phyloP scores from a whole-genome alignment of 1,140 invertebrate genomes.

The Amyelois transitella region DNA sequence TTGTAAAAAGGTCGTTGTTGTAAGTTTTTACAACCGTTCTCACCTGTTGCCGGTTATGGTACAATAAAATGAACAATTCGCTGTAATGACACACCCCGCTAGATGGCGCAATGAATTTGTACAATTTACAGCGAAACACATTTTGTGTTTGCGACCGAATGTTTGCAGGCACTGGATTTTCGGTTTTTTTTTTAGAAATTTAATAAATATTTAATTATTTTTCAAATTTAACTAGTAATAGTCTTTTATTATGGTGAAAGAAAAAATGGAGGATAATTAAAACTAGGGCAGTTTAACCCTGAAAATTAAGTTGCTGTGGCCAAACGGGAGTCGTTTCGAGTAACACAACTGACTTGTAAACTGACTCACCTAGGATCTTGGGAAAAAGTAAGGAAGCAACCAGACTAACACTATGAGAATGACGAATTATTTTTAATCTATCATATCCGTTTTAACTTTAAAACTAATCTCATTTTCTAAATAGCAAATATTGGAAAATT shows the following conservation, averaged over 20 bases:
- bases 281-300: too few relatives aligned
- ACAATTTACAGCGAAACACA: not conserved
- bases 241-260: too few relatives aligned
- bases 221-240: too few relatives aligned
- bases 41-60: constrained; percentile 13
- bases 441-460: too few relatives aligned
- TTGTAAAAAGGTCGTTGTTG: not conserved
- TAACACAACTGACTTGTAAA: too few relatives aligned
- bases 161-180: constrained; percentile 7
- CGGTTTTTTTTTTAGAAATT: not conserved
- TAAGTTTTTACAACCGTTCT: constrained; percentile 8
- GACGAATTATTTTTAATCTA: too few relatives aligned
- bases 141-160: not conserved
- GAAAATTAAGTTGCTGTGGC: too few relatives aligned
- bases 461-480: not conserved
- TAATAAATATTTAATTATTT: not conserved
- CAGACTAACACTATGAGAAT: too few relatives aligned
- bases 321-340: too few relatives aligned
- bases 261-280: too few relatives aligned
- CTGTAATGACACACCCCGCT: constrained; percentile 10
- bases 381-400: too few relatives aligned
- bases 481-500: not conserved
- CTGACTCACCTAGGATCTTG: too few relatives aligned
- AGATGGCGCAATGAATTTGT: constrained; percentile 12
- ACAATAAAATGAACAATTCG: constrained; percentile 15